phyloP scores from a whole-genome alignment of 2,888 invertebrate genomes.

The Agrotis ipsilon region DNA sequence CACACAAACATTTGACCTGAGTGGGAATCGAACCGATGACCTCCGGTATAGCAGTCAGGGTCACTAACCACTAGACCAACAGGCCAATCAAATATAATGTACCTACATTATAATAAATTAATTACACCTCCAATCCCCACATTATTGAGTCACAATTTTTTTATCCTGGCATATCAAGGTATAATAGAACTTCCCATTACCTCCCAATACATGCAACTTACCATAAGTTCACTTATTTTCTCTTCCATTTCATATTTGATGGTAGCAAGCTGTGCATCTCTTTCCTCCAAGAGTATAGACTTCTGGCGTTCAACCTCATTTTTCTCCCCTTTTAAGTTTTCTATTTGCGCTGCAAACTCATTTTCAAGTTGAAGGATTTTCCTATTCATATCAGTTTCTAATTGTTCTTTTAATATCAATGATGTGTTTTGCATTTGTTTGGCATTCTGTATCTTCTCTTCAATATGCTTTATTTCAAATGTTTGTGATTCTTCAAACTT shows the following conservation, averaged over 20 bases:
- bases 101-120: too few species aligned
- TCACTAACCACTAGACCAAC: too few species aligned
- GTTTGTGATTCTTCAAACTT: slow-evolving; percentile 87
- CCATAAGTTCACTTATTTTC: slow-evolving; percentile 83
- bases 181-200: neutral
- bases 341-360: slow-evolving; percentile 84
- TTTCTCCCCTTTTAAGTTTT: slow-evolving; percentile 86
- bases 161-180: neutral
- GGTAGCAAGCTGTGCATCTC: slow-evolving; percentile 79
- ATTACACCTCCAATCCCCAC: neutral
- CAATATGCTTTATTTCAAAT: slow-evolving; percentile 83
- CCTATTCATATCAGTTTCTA: slow-evolving; percentile 84
- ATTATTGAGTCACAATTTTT: neutral
- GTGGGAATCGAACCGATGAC: too few species aligned
- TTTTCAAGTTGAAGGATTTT: slow-evolving; percentile 86
- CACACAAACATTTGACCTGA: too few species aligned
- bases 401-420: slow-evolving; percentile 83
- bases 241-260: slow-evolving; percentile 81
- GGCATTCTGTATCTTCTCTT: slow-evolving; percentile 84
- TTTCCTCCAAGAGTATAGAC: slow-evolving; percentile 82
- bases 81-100: too few species aligned
- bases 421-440: slow-evolving; percentile 83
- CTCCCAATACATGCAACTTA: slow-evolving; percentile 29
- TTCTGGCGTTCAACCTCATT: slow-evolving; percentile 88
- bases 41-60: too few species aligned